Conservation (phyloP, 2,797 vertebrate species). For the Limosa lapponica region DNA sequence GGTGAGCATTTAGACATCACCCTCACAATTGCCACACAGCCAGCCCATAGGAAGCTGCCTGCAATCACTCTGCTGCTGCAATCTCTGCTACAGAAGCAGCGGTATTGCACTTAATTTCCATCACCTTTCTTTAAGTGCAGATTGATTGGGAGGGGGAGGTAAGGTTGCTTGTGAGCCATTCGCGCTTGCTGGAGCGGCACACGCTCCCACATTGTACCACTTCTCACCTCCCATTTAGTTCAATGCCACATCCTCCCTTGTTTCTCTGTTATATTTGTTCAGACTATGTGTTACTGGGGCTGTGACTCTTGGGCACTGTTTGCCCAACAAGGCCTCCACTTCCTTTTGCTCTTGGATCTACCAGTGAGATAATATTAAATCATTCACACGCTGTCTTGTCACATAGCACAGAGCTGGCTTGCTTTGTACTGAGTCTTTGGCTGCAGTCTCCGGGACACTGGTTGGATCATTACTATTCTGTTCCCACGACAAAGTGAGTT, state of each 20-base stretch:
- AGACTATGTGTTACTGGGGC: neutral
- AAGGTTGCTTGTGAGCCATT: neutral
- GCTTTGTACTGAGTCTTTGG: neutral
- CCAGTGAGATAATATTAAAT: neutral
- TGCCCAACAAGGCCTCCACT: neutral
- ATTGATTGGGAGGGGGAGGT: neutral
- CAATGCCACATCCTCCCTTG: neutral
- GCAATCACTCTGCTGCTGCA: neutral
- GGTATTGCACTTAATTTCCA: neutral
- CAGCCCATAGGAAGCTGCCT: neutral
- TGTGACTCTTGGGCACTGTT: neutral
- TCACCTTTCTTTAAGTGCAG: neutral
- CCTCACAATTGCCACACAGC: neutral
- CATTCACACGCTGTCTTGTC: fast-evolving
- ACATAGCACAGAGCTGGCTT: neutral
- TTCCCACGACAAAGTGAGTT: neutral
- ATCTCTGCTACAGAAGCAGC: neutral
- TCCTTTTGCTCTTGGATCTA: neutral
- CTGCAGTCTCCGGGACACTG: neutral
- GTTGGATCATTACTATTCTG: neutral
- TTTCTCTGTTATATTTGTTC: neutral
- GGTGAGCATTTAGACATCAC: neutral
- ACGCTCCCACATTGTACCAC: neutral
- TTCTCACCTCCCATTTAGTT: neutral
- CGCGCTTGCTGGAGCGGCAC: neutral